Evolutionary conservation across 2,888 invertebrate species (phyloP), one percentile per base, ranked within the genome.

Genomic region (Lottia gigantea): DNA sequence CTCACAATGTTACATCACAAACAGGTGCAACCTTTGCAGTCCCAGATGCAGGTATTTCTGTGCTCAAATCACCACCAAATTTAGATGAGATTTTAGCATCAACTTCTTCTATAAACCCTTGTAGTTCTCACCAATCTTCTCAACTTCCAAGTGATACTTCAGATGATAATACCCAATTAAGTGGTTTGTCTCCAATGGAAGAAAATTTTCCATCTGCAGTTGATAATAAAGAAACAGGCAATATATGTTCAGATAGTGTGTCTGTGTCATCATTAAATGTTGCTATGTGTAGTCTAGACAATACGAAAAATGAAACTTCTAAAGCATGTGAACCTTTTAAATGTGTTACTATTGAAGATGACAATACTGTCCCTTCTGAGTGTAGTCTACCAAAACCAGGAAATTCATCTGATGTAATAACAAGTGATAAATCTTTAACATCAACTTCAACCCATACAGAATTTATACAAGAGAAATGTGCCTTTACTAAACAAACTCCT

Each of bases 271-370:
- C 19, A 23, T 55, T 55, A 55, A 19, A 55, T 55, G 55, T 55
- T 23, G 55, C 19, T 11, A 55, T 55, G 55, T 55, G 55, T 55
- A 55, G 55, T 55, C 23, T 55, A 55, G 55, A 55, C 12, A 55
- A 55, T 23, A 19, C 19, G 12, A 19, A 55, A 12, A 55, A 11
- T 55, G 19, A 19, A 63, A 31, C 65, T 31, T 46, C 19, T 25
- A 40, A 47, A 64, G 40, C 62, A 40, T 61, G 62, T 23, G 45
- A 67, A 40, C 67, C 67, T 15, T 15, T 46, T 26, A 55, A 46
- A 31, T 45, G 62, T n/a, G 49, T 46, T 46, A 71, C 67, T 67
- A 61, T 67, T 62, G 64, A 71, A 40, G 71, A 71, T 19, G 55
- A 64, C 25, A 71, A 63, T 46, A 71, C 62, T 45, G 46, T 63